phyloP scores from a whole-genome alignment of 2,113 vertebrate genomes.

The Caracal caracal region DNA sequence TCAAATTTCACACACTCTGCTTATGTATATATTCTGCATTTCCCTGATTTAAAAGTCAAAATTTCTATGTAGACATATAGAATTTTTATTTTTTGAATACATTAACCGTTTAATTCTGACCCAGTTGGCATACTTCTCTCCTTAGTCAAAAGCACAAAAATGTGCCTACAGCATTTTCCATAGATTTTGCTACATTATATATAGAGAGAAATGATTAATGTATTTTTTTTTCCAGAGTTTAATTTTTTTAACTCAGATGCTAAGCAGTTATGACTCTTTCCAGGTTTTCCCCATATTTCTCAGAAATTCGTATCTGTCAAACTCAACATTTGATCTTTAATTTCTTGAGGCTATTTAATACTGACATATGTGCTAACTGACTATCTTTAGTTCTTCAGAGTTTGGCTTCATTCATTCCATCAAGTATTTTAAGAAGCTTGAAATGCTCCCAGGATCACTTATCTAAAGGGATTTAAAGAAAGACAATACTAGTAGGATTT shows the following conservation, averaged over 20 bases:
- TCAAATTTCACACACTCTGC: background rate
- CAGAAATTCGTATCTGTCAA: constrained; percentile 51
- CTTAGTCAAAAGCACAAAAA: constrained; percentile 9
- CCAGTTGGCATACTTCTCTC: background rate
- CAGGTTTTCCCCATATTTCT: background rate
- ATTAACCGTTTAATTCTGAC: constrained; percentile 4
- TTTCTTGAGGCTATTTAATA: constrained; percentile 54
- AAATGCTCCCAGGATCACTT: constrained; percentile 60
- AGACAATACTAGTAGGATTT: constrained; percentile 50
- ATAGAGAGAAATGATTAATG: background rate
- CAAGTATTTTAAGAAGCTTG: constrained; percentile 65
- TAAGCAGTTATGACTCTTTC: background rate
- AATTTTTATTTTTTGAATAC: constrained; percentile 20
- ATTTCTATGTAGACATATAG: background rate
- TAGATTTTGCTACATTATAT: background rate
- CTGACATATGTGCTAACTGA: constrained; percentile 35
- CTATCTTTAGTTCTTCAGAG: background rate
- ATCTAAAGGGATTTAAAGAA: constrained; percentile 52
- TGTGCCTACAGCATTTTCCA: background rate
- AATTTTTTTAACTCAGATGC: constrained; percentile 48
- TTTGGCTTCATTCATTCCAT: constrained; percentile 14
- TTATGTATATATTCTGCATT: background rate
- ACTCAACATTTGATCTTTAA: constrained; percentile 63
- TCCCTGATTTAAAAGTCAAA: background rate
- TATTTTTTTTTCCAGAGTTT: background rate